Conservation (phyloP, 1,140 invertebrate genomes). For the Drosophila pectinifera region DNA sequence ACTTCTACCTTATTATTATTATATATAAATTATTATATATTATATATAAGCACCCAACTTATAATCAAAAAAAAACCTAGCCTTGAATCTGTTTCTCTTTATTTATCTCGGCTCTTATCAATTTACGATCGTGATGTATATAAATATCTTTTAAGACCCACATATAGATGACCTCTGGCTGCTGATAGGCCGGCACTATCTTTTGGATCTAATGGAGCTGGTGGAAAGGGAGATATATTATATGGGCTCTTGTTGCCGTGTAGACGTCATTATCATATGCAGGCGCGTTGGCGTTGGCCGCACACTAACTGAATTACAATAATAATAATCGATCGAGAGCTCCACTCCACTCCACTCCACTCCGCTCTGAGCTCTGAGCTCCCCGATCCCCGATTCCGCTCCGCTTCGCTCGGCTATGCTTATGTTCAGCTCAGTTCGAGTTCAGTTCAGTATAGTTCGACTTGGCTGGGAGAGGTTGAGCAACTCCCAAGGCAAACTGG, state of each 20-base stretch:
- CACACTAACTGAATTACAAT: slow-evolving; percentile 74
- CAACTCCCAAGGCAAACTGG: slow-evolving; percentile 78
- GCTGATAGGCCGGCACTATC: not conserved
- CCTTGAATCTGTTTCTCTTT: not conserved
- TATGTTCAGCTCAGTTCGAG: slow-evolving; percentile 15
- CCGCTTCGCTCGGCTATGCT: slow-evolving; percentile 19
- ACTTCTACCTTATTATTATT: not conserved
- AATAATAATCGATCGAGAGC: slow-evolving; percentile 67
- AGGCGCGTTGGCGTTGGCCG: slow-evolving; percentile 62
- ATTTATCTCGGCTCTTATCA: slow-evolving; percentile 2
- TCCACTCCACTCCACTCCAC: not conserved
- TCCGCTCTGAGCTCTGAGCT: not conserved
- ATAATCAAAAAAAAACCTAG: not conserved
- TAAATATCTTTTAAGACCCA: slow-evolving; percentile 7
- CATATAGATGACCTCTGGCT: slow-evolving; percentile 18
- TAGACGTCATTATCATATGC: slow-evolving; percentile 38
- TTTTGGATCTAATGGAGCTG: not conserved
- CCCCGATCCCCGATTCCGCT: slow-evolving; percentile 24
- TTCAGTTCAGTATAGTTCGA: slow-evolving; percentile 17
- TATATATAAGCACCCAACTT: not conserved
- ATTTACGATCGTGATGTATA: not conserved
- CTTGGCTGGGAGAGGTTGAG: slow-evolving; percentile 55
- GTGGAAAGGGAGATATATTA: not conserved
- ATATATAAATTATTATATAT: no score
- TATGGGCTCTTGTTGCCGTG: slow-evolving; percentile 13